phyloP scores from a whole-genome alignment of 1,140 invertebrate species.

The Tetraneura akinire region DNA sequence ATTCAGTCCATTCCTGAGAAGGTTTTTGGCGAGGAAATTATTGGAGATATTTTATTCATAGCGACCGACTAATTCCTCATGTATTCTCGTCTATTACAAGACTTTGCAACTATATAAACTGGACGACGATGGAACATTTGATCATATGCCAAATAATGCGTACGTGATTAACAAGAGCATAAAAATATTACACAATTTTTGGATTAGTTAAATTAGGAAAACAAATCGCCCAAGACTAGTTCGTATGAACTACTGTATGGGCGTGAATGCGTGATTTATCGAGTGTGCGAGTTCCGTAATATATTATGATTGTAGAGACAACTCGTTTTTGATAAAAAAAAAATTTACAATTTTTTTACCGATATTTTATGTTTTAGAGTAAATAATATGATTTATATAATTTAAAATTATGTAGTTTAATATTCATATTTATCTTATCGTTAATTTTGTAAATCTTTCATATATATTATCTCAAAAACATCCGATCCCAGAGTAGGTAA shows the following conservation, averaged over 20 bases:
- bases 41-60: not conserved
- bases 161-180: constrained; percentile 16
- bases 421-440: too few relatives aligned
- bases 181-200: constrained; percentile 21
- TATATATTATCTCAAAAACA: too few relatives aligned
- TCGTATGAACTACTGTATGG: not conserved
- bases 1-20: too few relatives aligned
- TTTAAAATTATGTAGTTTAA: too few relatives aligned
- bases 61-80: not conserved
- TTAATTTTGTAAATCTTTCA: too few relatives aligned
- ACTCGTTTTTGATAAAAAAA: too few relatives aligned
- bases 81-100: constrained; percentile 17
- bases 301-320: not conserved
- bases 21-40: constrained; percentile 3
- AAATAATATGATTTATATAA: too few relatives aligned
- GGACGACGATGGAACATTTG: constrained; percentile 27
- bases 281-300: not conserved
- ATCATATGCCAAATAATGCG: constrained; percentile 11
- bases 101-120: too few relatives aligned
- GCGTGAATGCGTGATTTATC: constrained; percentile 24
- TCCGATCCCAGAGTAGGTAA: too few relatives aligned
- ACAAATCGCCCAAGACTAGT: not conserved
- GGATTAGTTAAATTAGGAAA: constrained; percentile 20
- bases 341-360: too few relatives aligned
- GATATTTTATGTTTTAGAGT: too few relatives aligned